Evolutionary conservation across 1,140 invertebrate species (phyloP), one percentile per base, ranked within the genome.

Genomic region (Heliconius hermathena): DNA sequence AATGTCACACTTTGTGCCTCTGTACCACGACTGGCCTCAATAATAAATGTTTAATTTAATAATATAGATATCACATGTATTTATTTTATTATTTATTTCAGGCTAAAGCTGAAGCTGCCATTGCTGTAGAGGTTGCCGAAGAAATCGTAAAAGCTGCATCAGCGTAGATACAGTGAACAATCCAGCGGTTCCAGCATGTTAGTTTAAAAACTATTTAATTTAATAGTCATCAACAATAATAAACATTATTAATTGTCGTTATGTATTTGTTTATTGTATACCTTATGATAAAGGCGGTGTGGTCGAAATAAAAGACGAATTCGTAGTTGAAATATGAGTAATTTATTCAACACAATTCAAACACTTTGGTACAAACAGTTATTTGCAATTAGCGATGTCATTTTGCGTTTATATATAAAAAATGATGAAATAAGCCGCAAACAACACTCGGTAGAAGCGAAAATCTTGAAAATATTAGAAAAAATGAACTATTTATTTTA

Each of bases 71-170:
- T 72, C n/a, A 41, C 18, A 9, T 66, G 66, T 73, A 52, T 73
- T n/a, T 71, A 20, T 74, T 49, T 71, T 9, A 72, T 78, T 52
- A 52, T 73, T 76, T 16, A 41, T 83, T 93, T 75, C 87, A 96
- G 96, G 98, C 97, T 29, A 98, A 97, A 94, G 98, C 98, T 36
- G 98, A 99, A 95, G 99, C 98, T 77, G 96, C 97, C 83, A 99
- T 99, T 89, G 98, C 98, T 33, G 95, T 99, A n/a, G 99, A 99
- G 95, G 98, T 99, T 71, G 98, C 97, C 71, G 98, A 99, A 95
- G 98, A 98, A 83, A 95, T 99, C 85, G 97, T 99, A 70, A 98
- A 98, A 94, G 98, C 98, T 83, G 95, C 96, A 33, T 95, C 97
- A 4, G 89, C 88, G 85, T 93, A 90, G 82, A 66, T 74, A 46